phyloP scores from a whole-genome alignment of 2,113 vertebrate genomes.

The Phalacrocorax brasilianus region DNA sequence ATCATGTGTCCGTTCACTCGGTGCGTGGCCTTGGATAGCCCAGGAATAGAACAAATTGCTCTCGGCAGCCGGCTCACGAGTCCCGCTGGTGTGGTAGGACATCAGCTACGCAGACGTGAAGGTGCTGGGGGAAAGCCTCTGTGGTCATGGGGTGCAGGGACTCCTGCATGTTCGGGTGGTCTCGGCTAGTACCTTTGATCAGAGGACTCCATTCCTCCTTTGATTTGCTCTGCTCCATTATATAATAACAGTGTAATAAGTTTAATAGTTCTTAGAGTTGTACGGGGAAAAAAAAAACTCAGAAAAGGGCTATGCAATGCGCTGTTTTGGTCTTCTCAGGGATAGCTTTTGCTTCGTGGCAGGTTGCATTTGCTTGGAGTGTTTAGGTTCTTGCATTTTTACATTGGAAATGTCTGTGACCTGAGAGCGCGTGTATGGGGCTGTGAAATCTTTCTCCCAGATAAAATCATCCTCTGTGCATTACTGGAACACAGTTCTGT shows the following conservation, averaged over 20 bases:
- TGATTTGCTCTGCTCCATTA: not conserved
- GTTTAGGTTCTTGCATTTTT: not conserved
- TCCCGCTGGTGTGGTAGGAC: not conserved
- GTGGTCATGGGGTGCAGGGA: not conserved
- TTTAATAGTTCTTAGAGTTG: not conserved
- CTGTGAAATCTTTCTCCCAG: conserved; percentile 26
- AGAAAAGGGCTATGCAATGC: not conserved
- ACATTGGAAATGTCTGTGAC: not conserved
- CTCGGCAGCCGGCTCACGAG: not conserved
- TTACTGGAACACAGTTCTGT: not conserved
- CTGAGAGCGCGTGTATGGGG: not conserved
- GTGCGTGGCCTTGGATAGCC: not conserved
- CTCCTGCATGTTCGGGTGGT: not conserved
- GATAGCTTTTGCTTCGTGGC: not conserved
- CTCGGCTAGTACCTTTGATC: not conserved
- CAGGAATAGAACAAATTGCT: conserved; percentile 47
- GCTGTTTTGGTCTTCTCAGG: not conserved
- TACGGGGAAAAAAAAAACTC: not conserved
- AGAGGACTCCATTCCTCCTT: not conserved
- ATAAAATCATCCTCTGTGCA: not conserved
- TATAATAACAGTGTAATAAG: not conserved
- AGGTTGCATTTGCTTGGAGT: not conserved
- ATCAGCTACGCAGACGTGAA: not conserved
- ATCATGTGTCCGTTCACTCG: not conserved
- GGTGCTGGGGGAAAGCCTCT: not conserved